phyloP scores from a whole-genome alignment of 2,113 vertebrate genomes.

The Pygathrix nemaeus region DNA sequence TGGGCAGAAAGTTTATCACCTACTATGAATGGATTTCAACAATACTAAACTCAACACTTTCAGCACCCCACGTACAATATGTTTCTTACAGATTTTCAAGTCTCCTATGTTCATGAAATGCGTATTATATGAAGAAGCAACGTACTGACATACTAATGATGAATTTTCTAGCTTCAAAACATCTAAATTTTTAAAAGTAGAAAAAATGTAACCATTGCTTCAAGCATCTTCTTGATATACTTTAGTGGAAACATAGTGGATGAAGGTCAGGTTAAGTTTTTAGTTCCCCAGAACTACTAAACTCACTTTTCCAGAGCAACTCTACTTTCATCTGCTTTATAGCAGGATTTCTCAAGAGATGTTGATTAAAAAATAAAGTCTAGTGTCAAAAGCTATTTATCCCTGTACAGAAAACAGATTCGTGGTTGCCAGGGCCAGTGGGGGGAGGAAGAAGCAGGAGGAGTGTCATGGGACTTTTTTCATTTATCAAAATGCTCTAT shows the following conservation, averaged over 20 bases:
- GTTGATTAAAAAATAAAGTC: neutral
- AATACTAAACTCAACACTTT: neutral
- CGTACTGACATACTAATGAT: neutral
- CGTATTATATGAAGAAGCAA: neutral
- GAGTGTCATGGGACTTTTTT: neutral
- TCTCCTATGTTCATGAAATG: neutral
- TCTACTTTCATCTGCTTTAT: neutral
- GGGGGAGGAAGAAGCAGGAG: neutral
- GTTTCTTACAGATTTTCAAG: neutral
- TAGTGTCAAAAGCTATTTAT: neutral
- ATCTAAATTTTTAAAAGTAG: neutral
- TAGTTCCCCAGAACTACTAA: neutral
- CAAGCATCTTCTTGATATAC: neutral
- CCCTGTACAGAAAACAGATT: neutral
- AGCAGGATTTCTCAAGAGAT: neutral
- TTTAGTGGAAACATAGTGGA: neutral
- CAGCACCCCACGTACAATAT: neutral
- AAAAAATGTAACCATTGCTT: neutral
- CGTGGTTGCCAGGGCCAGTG: neutral
- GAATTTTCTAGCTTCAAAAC: neutral
- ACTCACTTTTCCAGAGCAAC: neutral
- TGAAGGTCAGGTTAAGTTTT: neutral
- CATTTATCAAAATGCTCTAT: neutral
- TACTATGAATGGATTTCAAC: neutral
- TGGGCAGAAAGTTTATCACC: neutral